These are phyloP conservation scores for Pseudochromis fuscus DNA, from an alignment of 2,797 vertebrate genomes.

Conservation along the genomic window DNA sequence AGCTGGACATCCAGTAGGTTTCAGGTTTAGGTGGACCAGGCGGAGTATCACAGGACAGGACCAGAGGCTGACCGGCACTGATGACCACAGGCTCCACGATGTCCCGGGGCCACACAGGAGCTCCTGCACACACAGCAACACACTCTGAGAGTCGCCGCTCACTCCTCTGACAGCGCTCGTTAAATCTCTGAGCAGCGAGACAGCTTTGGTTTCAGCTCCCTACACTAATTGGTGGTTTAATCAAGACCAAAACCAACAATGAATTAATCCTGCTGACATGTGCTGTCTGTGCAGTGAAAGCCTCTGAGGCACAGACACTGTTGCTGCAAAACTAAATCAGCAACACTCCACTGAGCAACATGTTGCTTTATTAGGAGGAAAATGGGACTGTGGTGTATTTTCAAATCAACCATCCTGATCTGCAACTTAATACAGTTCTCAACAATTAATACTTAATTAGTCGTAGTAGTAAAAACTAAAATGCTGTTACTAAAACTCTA, in stretches of 20 bases:
- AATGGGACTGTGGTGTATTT: neutral
- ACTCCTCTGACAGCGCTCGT: neutral
- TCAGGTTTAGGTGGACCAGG: slow-evolving; percentile 92
- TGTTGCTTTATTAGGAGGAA: neutral
- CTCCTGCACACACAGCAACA: slow-evolving; percentile 81
- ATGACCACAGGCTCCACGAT: slow-evolving; percentile 94
- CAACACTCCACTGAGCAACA: neutral
- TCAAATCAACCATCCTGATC: neutral
- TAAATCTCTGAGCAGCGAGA: neutral
- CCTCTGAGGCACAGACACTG: too few species aligned
- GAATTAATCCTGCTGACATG: neutral
- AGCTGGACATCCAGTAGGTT: slow-evolving; percentile 99
- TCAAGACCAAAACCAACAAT: neutral
- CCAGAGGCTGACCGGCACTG: slow-evolving; percentile 91
- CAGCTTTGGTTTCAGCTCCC: neutral
- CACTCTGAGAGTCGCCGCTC: neutral
- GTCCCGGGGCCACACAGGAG: slow-evolving; percentile 96
- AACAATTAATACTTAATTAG: too few species aligned
- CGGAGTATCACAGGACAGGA: slow-evolving; percentile 94
- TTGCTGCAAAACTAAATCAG: too few species aligned
- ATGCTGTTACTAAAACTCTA: too few species aligned
- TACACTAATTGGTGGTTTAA: neutral
- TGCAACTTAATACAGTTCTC: neutral
- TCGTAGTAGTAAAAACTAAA: too few species aligned
- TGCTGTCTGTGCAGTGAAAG: too few species aligned